Conservation (phyloP, 2,113 vertebrate species). For the Oplegnathus fasciatus region DNA sequence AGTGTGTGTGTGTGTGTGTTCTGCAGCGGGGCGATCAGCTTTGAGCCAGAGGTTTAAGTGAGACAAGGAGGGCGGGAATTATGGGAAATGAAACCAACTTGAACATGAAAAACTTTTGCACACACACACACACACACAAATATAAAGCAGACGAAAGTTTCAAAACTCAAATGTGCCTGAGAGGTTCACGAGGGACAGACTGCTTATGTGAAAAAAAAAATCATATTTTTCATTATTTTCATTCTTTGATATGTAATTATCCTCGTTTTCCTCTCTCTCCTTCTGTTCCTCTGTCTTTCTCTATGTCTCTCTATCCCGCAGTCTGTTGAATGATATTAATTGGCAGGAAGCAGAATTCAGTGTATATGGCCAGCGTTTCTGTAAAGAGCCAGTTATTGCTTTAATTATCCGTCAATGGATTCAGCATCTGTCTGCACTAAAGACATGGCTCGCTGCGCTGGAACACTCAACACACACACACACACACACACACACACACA, state of each 20-base stretch:
- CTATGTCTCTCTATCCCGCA: constrained; percentile 28
- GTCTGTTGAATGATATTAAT: constrained; percentile 50
- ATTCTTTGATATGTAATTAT: constrained; percentile 59
- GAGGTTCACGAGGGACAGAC: constrained; percentile 43
- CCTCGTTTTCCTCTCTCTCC: background rate
- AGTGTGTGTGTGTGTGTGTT: constrained; percentile 36
- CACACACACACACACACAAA: constrained; percentile 32
- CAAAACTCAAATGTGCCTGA: constrained; percentile 36
- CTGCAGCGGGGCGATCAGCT: constrained; percentile 31
- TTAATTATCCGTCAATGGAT: constrained; percentile 80
- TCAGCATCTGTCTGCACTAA: constrained; percentile 73
- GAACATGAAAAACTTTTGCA: constrained; percentile 55
- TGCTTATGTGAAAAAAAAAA: background rate
- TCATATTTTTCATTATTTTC: constrained; percentile 37
- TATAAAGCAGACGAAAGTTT: constrained; percentile 46
- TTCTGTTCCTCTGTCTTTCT: background rate
- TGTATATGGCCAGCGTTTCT: constrained; percentile 39
- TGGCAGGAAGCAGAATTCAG: constrained; percentile 47
- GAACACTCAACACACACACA: constrained; percentile 12
- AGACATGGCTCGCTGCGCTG: constrained; percentile 37
- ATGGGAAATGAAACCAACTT: constrained; percentile 77
- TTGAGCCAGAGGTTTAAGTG: constrained; percentile 57
- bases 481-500: constrained; percentile 16
- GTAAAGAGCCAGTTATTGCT: constrained; percentile 71
- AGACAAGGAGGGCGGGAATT: constrained; percentile 68